Evolutionary conservation across 2,113 vertebrate species (phyloP).

Genomic region (Toxostoma redivivum): DNA sequence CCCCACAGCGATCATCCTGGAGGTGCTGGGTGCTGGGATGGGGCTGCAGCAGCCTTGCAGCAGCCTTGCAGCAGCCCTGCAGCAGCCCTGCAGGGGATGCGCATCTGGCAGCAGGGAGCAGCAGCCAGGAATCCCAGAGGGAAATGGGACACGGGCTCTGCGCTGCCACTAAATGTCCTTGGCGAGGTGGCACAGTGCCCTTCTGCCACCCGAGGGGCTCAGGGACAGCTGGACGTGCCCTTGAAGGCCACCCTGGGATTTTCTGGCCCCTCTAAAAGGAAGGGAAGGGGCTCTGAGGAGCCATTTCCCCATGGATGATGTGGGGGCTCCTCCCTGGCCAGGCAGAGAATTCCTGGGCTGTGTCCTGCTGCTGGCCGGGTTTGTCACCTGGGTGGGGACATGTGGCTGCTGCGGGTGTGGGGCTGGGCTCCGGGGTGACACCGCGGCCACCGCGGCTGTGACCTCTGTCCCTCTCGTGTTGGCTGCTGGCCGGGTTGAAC

Average conservation of each 20-base stretch:
- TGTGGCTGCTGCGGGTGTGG: not conserved
- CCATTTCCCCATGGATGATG: not conserved
- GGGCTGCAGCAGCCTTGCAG: not conserved
- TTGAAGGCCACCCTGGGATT: not conserved
- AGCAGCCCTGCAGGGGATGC: too few relatives aligned
- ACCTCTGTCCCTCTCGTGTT: not conserved
- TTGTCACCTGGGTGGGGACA: not conserved
- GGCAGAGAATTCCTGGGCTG: not conserved
- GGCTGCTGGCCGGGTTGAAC: not conserved
- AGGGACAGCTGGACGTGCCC: not conserved
- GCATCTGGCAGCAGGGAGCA: not conserved
- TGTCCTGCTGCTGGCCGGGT: not conserved
- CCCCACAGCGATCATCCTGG: not conserved
- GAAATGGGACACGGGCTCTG: not conserved
- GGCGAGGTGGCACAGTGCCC: not conserved
- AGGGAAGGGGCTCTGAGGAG: not conserved
- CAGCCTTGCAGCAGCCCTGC: not conserved
- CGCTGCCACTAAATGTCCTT: not conserved
- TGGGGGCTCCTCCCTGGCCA: not conserved
- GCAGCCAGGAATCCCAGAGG: not conserved
- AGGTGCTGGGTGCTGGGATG: not conserved
- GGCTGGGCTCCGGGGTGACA: too few relatives aligned
- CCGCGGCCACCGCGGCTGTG: not conserved
- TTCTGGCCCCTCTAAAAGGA: not conserved
- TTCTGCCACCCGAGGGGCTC: not conserved